Percentiles rank a stretch among this genome's conserved stretches.
phyloP scores from a whole-genome alignment of 2,888 invertebrate genomes.

The Acanthococcus lagerstroemiae region DNA sequence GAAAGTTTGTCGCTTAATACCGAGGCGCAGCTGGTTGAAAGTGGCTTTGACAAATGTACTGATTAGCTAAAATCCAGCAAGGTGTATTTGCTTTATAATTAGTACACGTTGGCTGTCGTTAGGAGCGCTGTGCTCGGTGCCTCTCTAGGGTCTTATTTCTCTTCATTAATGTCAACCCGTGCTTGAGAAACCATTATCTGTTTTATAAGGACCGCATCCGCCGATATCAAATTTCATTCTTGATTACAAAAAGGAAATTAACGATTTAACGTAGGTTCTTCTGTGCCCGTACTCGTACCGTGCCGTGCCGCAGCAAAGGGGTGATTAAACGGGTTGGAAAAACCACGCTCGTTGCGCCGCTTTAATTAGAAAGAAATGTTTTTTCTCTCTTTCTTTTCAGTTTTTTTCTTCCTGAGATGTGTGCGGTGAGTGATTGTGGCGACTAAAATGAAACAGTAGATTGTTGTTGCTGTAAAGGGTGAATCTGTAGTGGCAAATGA shows the following conservation, averaged over 20 bases:
- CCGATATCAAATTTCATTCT: constrained; percentile 29
- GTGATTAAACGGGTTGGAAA: constrained; percentile 6
- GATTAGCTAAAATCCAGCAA: constrained; percentile 30
- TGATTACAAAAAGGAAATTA: constrained; percentile 29
- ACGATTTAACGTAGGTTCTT: constrained; percentile 25
- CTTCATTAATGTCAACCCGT: constrained; percentile 30
- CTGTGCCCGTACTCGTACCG: background rate
- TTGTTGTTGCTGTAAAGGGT: too few relatives aligned
- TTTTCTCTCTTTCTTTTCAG: too few relatives aligned
- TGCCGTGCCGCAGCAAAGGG: background rate
- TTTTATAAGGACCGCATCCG: constrained; percentile 28
- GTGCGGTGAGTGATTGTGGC: background rate
- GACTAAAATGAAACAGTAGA: too few relatives aligned
- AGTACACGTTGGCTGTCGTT: constrained; percentile 27
- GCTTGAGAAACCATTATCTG: constrained; percentile 28
- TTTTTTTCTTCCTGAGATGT: too few relatives aligned
- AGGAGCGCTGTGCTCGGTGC: constrained; percentile 16
- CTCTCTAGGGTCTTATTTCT: constrained; percentile 29
- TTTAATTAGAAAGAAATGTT: constrained; percentile 14
- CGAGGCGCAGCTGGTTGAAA: constrained; percentile 22
- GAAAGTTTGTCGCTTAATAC: constrained; percentile 2
- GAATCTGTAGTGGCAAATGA: too few relatives aligned
- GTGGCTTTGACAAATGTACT: constrained; percentile 30
- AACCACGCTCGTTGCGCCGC: background rate
- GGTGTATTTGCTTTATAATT: constrained; percentile 24